A percentile compares a stretch with the other conserved stretches of the same genome.
phyloP scores from a whole-genome alignment of 2,797 vertebrate species.

The Parotocinclus haroldoi region DNA sequence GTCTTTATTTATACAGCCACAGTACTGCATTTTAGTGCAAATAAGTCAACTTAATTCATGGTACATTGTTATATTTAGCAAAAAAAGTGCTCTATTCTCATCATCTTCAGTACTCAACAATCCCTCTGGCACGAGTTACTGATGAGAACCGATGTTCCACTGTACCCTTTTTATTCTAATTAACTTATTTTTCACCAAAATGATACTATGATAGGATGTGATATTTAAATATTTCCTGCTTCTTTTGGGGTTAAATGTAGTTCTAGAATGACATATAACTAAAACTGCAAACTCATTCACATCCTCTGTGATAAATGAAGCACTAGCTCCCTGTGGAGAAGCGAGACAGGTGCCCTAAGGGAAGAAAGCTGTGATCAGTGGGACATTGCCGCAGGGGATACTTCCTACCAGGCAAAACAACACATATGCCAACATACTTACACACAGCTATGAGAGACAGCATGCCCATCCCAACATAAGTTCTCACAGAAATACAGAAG shows the following conservation, averaged over 20 bases:
- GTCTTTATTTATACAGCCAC: too few species aligned
- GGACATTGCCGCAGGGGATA: slow-evolving; percentile 43
- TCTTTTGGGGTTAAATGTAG: slow-evolving; percentile 11
- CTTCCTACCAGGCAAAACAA: slow-evolving; percentile 13
- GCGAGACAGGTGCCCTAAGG: slow-evolving; percentile 41
- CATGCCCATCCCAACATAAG: slow-evolving; percentile 14
- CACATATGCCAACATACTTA: slow-evolving; percentile 19
- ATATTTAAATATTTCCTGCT: background rate
- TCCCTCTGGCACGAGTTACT: too few species aligned
- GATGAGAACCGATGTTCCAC: too few species aligned
- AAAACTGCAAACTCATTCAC: slow-evolving; percentile 12
- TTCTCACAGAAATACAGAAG: slow-evolving; percentile 1
- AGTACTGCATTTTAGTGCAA: too few species aligned
- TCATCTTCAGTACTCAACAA: too few species aligned
- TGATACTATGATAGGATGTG: background rate
- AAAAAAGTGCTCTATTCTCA: too few species aligned
- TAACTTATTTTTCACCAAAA: too few species aligned
- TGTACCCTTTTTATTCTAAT: too few species aligned
- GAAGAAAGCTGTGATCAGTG: slow-evolving; percentile 39
- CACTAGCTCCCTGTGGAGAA: slow-evolving; percentile 21
- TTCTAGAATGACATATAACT: slow-evolving; percentile 2
- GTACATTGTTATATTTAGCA: too few species aligned
- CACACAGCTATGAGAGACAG: slow-evolving; percentile 11
- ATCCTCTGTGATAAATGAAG: slow-evolving; percentile 32
- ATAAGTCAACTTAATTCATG: too few species aligned